Conservation (phyloP, 2,888 invertebrate genomes). For the Synergus umbraculus region DNA sequence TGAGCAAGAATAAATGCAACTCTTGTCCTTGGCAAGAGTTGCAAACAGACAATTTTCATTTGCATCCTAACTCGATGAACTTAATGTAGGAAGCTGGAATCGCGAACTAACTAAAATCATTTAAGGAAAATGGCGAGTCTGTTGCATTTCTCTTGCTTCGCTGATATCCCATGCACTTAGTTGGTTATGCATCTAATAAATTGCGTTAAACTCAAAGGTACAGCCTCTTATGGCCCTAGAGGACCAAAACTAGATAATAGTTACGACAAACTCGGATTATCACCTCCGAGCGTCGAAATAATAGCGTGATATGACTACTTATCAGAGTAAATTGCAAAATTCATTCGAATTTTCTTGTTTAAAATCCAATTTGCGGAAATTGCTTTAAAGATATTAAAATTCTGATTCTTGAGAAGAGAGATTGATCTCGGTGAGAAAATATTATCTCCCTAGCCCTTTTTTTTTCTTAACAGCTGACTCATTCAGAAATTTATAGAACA, state of each 20-base stretch:
- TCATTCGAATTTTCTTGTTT: not conserved
- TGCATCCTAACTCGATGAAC: not conserved
- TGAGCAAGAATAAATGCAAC: not conserved
- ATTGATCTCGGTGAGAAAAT: not conserved
- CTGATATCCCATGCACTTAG: slow-evolving; percentile 10
- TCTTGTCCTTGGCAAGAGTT: not conserved
- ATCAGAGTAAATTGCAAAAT: not conserved
- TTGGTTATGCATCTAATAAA: slow-evolving; percentile 37
- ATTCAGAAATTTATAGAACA: not conserved
- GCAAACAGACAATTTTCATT: not conserved
- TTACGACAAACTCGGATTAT: slow-evolving; percentile 23
- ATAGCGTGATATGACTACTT: slow-evolving; percentile 4
- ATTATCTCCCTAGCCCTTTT: not conserved
- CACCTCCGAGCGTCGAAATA: slow-evolving; percentile 26
- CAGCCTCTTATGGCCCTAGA: slow-evolving; percentile 19
- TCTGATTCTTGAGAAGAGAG: too few relatives aligned
- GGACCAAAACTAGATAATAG: slow-evolving; percentile 33
- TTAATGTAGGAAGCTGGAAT: slow-evolving; percentile 11
- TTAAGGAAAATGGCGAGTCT: slow-evolving; percentile 29
- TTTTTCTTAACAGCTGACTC: not conserved
- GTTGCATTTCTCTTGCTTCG: slow-evolving; percentile 24
- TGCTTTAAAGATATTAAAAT: too few relatives aligned
- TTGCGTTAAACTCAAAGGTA: slow-evolving; percentile 32
- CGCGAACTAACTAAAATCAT: slow-evolving; percentile 23
- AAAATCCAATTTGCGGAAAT: not conserved